These are phyloP conservation scores for Intellagama lesueurii DNA, from an alignment of 2,797 vertebrate genomes.

Conservation along the genomic window DNA sequence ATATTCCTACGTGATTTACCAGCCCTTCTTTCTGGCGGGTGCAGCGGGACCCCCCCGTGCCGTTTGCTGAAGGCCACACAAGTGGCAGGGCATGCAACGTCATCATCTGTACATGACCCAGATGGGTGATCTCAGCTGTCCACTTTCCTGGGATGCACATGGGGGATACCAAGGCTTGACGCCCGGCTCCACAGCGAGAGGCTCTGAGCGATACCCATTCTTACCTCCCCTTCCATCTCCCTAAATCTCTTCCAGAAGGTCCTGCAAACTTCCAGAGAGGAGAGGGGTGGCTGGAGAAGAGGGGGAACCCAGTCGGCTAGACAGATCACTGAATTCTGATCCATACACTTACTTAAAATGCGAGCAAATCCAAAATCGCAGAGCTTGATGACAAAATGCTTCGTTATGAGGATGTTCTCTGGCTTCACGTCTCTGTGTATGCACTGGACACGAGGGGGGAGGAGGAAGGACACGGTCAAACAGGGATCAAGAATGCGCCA, in stretches of 20 bases:
- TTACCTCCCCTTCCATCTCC: too few relatives aligned
- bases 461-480: neutral
- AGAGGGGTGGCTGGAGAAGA: neutral
- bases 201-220: too few relatives aligned
- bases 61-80: too few relatives aligned
- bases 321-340: neutral
- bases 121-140: too few relatives aligned
- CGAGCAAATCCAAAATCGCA: constrained; percentile 97
- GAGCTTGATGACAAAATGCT: constrained; percentile 94
- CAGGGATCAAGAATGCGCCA: neutral
- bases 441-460: constrained; percentile 80
- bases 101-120: too few relatives aligned
- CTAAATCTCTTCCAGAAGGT: neutral
- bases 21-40: too few relatives aligned
- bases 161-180: too few relatives aligned
- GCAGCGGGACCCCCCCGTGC: too few relatives aligned
- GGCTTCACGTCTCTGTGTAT: constrained; percentile 97
- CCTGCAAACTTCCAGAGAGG: neutral
- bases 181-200: too few relatives aligned
- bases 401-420: constrained; percentile 96
- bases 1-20: too few relatives aligned
- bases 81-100: too few relatives aligned
- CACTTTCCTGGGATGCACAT: too few relatives aligned
- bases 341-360: constrained; percentile 88
- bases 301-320: neutral